These are phyloP conservation scores for Tokudaia tokunoshimensis DNA, from an alignment of 2,797 vertebrate genomes.

Conservation along the genomic window DNA sequence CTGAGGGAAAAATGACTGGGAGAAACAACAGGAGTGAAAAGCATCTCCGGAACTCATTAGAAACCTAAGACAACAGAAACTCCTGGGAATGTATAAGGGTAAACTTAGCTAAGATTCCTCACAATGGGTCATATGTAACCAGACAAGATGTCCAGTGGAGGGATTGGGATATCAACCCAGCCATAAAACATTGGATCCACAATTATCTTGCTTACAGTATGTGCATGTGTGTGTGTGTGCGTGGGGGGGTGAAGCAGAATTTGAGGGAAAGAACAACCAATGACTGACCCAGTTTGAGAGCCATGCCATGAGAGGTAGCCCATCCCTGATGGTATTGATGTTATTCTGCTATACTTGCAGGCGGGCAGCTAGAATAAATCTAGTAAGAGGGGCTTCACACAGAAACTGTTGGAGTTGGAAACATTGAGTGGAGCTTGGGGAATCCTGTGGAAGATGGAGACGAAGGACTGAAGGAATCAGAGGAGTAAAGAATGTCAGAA, in stretches of 20 bases:
- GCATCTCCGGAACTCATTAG: not conserved
- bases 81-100: not conserved
- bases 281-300: not conserved
- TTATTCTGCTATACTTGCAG: not conserved
- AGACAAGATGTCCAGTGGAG: not conserved
- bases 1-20: not conserved
- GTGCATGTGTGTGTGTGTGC: not conserved
- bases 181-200: not conserved
- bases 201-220: not conserved
- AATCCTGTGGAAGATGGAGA: not conserved
- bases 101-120: not conserved
- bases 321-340: not conserved
- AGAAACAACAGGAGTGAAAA: not conserved
- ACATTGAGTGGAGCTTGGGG: not conserved
- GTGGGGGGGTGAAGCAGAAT: not conserved
- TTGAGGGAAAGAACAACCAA: not conserved
- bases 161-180: not conserved
- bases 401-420: not conserved
- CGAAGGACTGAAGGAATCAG: not conserved
- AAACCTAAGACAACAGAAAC: not conserved
- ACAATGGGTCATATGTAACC: not conserved
- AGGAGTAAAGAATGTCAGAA: not conserved
- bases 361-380: not conserved
- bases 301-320: not conserved
- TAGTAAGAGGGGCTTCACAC: rapidly evolving